These are phyloP conservation scores for Zelleria hepariella DNA, from an alignment of 2,888 invertebrate genomes.

Conservation along the genomic window DNA sequence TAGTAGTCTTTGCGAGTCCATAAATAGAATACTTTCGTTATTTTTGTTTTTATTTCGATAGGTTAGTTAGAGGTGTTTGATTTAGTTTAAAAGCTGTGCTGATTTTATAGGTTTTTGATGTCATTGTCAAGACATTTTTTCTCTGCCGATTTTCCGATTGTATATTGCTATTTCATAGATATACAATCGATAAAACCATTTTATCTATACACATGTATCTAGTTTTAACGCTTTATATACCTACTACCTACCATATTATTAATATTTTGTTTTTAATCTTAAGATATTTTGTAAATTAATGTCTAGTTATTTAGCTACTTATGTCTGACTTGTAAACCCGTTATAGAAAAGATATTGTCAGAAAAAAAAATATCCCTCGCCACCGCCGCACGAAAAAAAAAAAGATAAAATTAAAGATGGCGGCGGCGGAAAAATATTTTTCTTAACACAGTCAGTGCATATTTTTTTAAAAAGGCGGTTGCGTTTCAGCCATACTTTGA, in stretches of 20 bases:
- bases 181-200: neutral
- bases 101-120: too few species aligned
- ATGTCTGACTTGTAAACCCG: constrained; percentile 13
- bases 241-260: neutral
- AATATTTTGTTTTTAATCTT: constrained; percentile 13
- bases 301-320: neutral
- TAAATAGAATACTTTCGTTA: neutral
- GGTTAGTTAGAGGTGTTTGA: neutral
- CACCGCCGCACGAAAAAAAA: constrained; percentile 24
- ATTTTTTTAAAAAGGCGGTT: constrained; percentile 41
- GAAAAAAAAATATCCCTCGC: constrained; percentile 10
- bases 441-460: constrained; percentile 50
- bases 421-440: constrained; percentile 56
- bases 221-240: neutral
- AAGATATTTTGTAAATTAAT: constrained; percentile 13
- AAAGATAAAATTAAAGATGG: constrained; percentile 20
- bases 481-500: constrained; percentile 20
- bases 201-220: too few species aligned
- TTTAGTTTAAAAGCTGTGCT: neutral
- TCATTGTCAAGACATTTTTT: neutral
- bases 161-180: neutral
- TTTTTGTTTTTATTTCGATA: neutral
- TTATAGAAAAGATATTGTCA: constrained; percentile 15
- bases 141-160: neutral
- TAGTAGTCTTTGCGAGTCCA: neutral